Percentiles rank a stretch among this genome's conserved stretches.
Conservation (phyloP, 2,113 vertebrate genomes). For the Oreochromis tanganicae region DNA sequence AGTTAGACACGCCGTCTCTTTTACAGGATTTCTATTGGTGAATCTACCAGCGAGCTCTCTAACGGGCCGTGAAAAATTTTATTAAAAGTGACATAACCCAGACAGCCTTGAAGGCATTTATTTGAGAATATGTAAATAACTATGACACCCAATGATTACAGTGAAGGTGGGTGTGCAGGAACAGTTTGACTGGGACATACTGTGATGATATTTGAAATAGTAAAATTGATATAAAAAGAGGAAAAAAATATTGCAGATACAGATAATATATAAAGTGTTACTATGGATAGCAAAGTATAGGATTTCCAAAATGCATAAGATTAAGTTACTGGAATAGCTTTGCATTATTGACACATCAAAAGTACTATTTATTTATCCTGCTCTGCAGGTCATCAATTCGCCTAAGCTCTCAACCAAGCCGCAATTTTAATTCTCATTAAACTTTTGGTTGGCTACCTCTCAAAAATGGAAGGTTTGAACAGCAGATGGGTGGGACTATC, state of each 20-base stretch:
- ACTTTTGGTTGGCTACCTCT: neutral
- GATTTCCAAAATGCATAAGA: neutral
- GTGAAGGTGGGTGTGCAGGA: neutral
- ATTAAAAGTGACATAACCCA: neutral
- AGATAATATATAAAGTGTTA: neutral
- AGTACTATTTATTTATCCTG: neutral
- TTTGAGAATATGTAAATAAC: neutral
- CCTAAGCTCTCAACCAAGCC: neutral
- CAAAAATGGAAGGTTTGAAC: neutral
- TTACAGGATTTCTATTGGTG: neutral
- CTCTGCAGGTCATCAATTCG: neutral
- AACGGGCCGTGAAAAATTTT: neutral
- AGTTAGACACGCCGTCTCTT: neutral
- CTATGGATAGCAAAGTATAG: neutral
- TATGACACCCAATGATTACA: neutral
- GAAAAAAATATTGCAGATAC: neutral
- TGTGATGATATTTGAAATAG: neutral
- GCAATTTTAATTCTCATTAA: neutral
- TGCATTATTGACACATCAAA: neutral
- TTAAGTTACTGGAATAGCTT: neutral
- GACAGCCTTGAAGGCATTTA: neutral
- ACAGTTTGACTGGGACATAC: neutral
- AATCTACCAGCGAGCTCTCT: neutral
- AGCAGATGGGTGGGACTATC: neutral
- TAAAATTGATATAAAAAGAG: neutral